A percentile compares a stretch with the other conserved stretches of the same genome.
Evolutionary conservation across 2,888 invertebrate genomes (phyloP).

Genomic region (Drosophila flavopinicola): DNA sequence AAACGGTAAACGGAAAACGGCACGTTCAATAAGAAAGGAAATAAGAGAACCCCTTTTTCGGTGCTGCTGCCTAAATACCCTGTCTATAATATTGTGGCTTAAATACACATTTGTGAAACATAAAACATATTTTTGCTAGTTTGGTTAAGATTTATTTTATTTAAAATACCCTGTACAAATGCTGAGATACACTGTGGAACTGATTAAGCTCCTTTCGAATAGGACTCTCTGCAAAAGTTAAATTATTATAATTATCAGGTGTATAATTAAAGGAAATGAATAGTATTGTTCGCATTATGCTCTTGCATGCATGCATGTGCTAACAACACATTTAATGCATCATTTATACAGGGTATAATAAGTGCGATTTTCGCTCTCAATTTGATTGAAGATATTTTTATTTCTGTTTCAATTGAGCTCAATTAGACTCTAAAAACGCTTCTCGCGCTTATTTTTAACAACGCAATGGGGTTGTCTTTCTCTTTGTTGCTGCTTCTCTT

Average conservation of each 20-base stretch:
- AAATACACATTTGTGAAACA: too few relatives aligned
- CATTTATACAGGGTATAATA: constrained; percentile 34
- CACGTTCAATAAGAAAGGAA: constrained; percentile 33
- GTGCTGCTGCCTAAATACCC: not conserved
- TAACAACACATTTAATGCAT: not conserved
- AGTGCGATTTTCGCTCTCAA: constrained; percentile 24
- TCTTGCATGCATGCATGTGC: too few relatives aligned
- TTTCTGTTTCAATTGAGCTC: constrained; percentile 72
- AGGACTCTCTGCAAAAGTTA: too few relatives aligned
- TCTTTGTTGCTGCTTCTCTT: constrained; percentile 18
- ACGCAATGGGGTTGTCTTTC: constrained; percentile 40
- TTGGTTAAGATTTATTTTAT: too few relatives aligned
- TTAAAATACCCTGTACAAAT: not conserved
- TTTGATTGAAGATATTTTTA: constrained; percentile 72
- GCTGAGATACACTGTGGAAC: not conserved
- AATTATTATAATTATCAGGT: too few relatives aligned
- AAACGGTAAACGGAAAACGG: constrained; percentile 42
- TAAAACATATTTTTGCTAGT: too few relatives aligned
- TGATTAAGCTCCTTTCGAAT: too few relatives aligned
- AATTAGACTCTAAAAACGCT: constrained; percentile 66
- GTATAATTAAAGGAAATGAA: too few relatives aligned
- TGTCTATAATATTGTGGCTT: not conserved
- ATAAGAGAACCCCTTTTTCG: not conserved
- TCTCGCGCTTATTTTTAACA: constrained; percentile 41
- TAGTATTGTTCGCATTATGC: too few relatives aligned